Evolutionary conservation across 1,140 invertebrate genomes (phyloP).

Genomic region (Dermatophagoides farinae): DNA sequence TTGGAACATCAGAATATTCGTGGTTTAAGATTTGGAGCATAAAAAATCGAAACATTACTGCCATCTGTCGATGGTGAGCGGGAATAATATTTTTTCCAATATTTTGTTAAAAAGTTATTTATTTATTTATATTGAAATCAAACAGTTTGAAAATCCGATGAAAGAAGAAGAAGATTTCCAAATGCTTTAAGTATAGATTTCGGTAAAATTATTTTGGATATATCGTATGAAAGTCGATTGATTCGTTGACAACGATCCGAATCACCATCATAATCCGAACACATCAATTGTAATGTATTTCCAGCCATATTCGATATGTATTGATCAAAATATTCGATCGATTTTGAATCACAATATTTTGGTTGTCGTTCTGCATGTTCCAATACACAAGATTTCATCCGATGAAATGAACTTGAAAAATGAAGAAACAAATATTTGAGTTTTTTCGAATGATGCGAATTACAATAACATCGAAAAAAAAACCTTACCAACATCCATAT

Average conservation of each 20-base stretch:
- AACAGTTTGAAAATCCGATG: no score
- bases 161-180: not conserved
- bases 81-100: no score
- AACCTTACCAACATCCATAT: constrained; percentile 10
- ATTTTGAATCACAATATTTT: not conserved
- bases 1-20: no score
- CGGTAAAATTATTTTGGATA: not conserved
- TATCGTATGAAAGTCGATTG: not conserved
- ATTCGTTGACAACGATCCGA: not conserved
- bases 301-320: constrained; percentile 5
- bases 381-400: not conserved
- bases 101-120: no score
- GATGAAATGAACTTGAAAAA: constrained; percentile 1
- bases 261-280: constrained; percentile 4
- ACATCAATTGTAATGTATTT: constrained; percentile 9
- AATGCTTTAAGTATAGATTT: not conserved
- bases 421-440: not conserved
- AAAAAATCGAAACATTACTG: no score
- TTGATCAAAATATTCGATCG: not conserved
- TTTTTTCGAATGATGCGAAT: no score
- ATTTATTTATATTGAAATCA: no score
- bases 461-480: not conserved
- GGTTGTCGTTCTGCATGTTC: not conserved
- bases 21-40: no score
- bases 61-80: no score